Percentiles rank a stretch among this genome's conserved stretches.
Conservation (phyloP, 2,113 vertebrate species). For the Cyphomyrus plagiostoma region DNA sequence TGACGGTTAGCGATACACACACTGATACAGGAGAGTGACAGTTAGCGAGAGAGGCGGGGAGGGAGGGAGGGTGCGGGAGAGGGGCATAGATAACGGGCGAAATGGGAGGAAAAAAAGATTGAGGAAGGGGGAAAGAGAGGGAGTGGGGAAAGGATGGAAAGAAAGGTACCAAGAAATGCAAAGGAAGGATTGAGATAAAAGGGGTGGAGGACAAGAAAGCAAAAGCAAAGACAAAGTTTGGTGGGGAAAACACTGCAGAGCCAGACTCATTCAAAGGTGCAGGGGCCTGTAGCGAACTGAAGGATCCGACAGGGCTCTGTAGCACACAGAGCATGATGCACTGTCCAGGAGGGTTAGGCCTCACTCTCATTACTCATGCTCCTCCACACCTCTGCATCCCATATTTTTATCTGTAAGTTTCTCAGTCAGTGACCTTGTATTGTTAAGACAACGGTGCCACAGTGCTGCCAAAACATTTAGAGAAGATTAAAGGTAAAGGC, state of each 20-base stretch:
- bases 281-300: background rate
- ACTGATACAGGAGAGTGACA: too few species aligned
- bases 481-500: background rate
- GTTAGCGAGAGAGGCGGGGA: conserved; percentile 15
- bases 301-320: background rate
- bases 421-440: background rate
- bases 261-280: background rate
- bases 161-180: conserved; percentile 18
- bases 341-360: background rate
- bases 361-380: background rate
- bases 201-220: background rate
- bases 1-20: too few species aligned
- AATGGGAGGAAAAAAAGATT: conserved; percentile 17
- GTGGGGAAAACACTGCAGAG: background rate
- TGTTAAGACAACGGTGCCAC: background rate
- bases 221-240: background rate
- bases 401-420: background rate
- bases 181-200: conserved; percentile 17
- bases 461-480: background rate
- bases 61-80: conserved; percentile 3
- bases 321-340: background rate
- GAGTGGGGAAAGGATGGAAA: conserved; percentile 13
- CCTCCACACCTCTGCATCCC: background rate
- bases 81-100: conserved; percentile 17
- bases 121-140: conserved; percentile 7